Percentiles rank a stretch among this genome's conserved stretches.
phyloP scores from a whole-genome alignment of 1,140 invertebrate species.

The Pissodes strobi region DNA sequence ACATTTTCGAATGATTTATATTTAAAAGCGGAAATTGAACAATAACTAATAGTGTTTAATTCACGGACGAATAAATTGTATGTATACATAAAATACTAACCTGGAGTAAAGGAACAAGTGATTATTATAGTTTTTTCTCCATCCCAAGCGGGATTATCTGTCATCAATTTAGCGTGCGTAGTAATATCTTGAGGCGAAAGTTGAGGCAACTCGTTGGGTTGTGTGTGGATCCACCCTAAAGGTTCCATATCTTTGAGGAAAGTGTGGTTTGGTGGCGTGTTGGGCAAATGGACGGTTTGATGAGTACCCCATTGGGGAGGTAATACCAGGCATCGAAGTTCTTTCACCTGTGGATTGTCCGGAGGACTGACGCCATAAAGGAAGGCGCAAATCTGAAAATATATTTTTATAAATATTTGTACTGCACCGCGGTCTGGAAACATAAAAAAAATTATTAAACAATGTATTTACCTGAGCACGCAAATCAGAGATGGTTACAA shows the following conservation, averaged over 20 bases:
- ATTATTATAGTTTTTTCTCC: conserved; percentile 99
- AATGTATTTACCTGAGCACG: conserved; percentile 78
- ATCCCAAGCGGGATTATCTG: conserved; percentile 96
- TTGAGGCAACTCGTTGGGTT: conserved; percentile 98
- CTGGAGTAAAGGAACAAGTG: conserved; percentile 98
- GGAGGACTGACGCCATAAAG: conserved; percentile 95
- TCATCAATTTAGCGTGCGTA: conserved; percentile 95
- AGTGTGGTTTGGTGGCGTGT: conserved; percentile 71
- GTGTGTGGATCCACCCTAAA: conserved; percentile 98
- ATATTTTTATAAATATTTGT: conserved; percentile 5
- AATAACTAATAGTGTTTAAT: neutral
- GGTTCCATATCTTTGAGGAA: conserved; percentile 92
- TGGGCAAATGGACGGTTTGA: conserved; percentile 95
- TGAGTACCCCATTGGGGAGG: conserved; percentile 99
- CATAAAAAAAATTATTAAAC: neutral
- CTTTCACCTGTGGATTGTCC: conserved; percentile 98
- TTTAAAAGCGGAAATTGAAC: too few relatives aligned
- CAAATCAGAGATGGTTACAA: conserved; percentile 98
- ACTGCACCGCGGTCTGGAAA: neutral
- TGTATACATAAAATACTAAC: too few relatives aligned
- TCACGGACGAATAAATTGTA: too few relatives aligned
- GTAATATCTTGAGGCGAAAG: conserved; percentile 98
- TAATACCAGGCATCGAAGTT: conserved; percentile 97
- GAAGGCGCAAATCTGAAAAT: conserved; percentile 84
- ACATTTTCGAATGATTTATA: too few relatives aligned